Conservation (phyloP, 2,797 vertebrate genomes). For the Oryzias sinensis region DNA sequence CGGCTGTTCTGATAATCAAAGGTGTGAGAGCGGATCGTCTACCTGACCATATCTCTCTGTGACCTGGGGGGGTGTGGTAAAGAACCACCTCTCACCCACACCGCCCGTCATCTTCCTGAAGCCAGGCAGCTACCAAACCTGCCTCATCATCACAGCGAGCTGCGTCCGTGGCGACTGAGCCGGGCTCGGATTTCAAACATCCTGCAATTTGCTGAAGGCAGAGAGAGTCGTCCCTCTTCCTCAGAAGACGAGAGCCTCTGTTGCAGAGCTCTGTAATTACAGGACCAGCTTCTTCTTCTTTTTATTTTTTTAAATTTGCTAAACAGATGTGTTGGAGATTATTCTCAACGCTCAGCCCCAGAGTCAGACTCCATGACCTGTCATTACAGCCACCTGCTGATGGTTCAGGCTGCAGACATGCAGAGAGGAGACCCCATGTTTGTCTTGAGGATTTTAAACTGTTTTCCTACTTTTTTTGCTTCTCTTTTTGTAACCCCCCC, state of each 20-base stretch:
- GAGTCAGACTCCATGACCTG: conserved; percentile 48
- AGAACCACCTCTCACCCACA: conserved; percentile 17
- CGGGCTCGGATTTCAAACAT: conserved; percentile 70
- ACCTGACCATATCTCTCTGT: neutral
- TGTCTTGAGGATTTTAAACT: too few relatives aligned
- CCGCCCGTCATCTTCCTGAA: conserved; percentile 38
- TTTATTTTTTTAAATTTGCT: conserved; percentile 63
- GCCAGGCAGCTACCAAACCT: conserved; percentile 30
- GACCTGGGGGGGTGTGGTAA: conserved; percentile 7
- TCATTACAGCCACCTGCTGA: conserved; percentile 54
- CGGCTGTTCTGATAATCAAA: neutral
- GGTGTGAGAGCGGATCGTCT: conserved; percentile 1
- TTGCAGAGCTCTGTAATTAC: conserved; percentile 72
- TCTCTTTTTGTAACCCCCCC: too few relatives aligned
- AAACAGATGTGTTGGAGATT: conserved; percentile 71
- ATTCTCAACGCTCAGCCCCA: conserved; percentile 48
- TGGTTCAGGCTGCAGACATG: conserved; percentile 1
- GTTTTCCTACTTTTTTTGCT: too few relatives aligned
- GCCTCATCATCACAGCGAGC: conserved; percentile 41
- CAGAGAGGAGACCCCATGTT: neutral
- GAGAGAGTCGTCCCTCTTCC: conserved; percentile 44
- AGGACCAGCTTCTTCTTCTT: conserved; percentile 60
- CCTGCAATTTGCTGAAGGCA: conserved; percentile 55
- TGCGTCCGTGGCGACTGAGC: conserved; percentile 38
- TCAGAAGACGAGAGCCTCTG: conserved; percentile 53